Evolutionary conservation across 2,888 invertebrate species (phyloP).

Genomic region (Parnassius apollo): DNA sequence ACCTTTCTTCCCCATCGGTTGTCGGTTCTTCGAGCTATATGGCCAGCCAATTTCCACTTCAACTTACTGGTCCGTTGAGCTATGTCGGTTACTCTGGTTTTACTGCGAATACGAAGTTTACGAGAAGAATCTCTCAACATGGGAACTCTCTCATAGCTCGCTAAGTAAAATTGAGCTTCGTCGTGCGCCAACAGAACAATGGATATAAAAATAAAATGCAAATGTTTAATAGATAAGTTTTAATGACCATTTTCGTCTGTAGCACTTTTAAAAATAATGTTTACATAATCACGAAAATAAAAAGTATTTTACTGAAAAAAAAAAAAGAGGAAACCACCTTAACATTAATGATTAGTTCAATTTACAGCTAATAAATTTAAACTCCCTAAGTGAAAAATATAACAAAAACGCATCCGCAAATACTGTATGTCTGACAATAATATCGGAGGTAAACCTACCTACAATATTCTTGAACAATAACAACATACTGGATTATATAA

Average conservation of each 20-base stretch:
- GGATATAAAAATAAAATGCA: conserved; percentile 29
- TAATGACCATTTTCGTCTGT: conserved; percentile 74
- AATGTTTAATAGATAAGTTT: conserved; percentile 71
- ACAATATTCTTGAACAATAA: conserved; percentile 62
- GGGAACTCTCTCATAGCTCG: too few species aligned
- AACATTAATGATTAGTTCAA: conserved; percentile 51
- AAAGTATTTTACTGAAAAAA: conserved; percentile 52
- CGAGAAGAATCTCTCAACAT: too few species aligned
- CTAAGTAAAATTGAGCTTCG: too few species aligned
- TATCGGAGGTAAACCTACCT: conserved; percentile 52
- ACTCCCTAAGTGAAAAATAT: conserved; percentile 60
- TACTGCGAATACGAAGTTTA: too few species aligned
- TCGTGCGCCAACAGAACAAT: too few species aligned
- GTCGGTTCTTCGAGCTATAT: too few species aligned
- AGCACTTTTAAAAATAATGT: conserved; percentile 73
- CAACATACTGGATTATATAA: conserved; percentile 63
- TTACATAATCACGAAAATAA: conserved; percentile 62
- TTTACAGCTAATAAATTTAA: conserved; percentile 62
- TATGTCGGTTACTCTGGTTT: too few species aligned
- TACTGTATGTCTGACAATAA: conserved; percentile 57
- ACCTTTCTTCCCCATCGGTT: too few species aligned
- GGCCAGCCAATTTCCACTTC: too few species aligned
- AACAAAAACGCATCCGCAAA: conserved; percentile 58
- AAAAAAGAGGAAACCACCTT: conserved; percentile 55
- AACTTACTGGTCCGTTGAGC: too few species aligned